These are phyloP conservation scores for Neosilurus hyrtlii DNA, from an alignment of 2,797 vertebrate species.

Conservation along the genomic window DNA sequence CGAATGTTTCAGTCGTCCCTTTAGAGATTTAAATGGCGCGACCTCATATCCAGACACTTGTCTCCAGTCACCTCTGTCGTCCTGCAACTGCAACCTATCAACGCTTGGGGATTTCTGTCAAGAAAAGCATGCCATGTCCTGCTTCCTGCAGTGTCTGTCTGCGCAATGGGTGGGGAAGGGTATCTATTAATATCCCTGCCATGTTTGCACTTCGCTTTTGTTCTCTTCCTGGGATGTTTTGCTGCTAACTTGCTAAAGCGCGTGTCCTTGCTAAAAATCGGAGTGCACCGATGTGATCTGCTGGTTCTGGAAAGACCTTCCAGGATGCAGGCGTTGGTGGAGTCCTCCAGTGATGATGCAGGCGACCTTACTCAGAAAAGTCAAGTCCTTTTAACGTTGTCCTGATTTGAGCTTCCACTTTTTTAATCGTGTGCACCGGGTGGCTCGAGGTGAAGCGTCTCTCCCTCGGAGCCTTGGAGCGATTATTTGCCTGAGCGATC, in stretches of 20 bases:
- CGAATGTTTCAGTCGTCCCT: conserved; percentile 18
- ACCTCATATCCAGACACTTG: conserved; percentile 29
- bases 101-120: conserved; percentile 25
- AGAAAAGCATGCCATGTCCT: conserved; percentile 36
- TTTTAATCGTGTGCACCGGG: background rate
- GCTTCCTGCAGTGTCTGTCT: conserved; percentile 32
- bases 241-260: conserved; percentile 20
- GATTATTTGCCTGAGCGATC: conserved; percentile 37
- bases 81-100: background rate
- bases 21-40: conserved; percentile 19
- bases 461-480: conserved; percentile 1
- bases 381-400: background rate
- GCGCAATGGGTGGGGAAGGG: conserved; percentile 48
- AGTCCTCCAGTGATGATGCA: background rate
- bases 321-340: no score
- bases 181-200: conserved; percentile 47
- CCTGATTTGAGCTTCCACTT: background rate
- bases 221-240: conserved; percentile 24
- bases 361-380: background rate
- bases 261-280: conserved; percentile 26
- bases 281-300: no score
- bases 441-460: background rate
- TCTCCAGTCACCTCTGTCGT: conserved; percentile 39
- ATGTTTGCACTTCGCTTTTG: background rate
- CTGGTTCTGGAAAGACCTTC: no score